These are phyloP conservation scores for Eurytemora carolleeae DNA, from an alignment of 1,140 invertebrate genomes.

Conservation along the genomic window DNA sequence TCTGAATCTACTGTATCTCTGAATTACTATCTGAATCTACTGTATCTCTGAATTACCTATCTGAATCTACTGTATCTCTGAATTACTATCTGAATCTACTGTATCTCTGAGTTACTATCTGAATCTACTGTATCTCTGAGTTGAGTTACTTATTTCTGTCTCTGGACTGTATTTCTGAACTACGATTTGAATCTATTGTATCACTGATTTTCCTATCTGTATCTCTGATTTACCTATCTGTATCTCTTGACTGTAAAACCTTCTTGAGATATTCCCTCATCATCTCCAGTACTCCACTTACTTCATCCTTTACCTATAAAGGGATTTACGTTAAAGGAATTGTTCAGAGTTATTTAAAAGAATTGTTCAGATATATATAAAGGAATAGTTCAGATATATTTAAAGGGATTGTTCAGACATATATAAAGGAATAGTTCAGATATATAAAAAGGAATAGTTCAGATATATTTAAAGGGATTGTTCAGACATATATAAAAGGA, in stretches of 20 bases:
- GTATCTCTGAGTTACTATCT: background rate
- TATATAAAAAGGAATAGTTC: no score
- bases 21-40: no score
- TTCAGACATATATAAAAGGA: no score
- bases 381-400: conserved; percentile 22
- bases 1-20: no score
- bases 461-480: no score
- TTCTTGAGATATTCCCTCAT: conserved; percentile 15
- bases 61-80: background rate
- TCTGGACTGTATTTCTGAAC: no score
- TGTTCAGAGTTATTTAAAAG: no score
- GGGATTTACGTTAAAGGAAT: no score
- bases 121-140: background rate
- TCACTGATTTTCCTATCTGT: no score
- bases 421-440: no score
- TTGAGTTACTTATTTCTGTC: no score
- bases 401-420: background rate
- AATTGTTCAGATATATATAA: background rate
- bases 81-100: background rate
- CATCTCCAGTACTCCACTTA: conserved; percentile 12
- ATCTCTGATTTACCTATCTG: background rate
- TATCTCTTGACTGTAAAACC: background rate
- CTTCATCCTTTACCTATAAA: conserved; percentile 14
- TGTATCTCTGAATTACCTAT: background rate
- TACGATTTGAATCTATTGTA: background rate